Evolutionary conservation across 2,888 invertebrate species (phyloP), one percentile per base, ranked within the genome.

Genomic region (Pycnomerus fuliginosus): DNA sequence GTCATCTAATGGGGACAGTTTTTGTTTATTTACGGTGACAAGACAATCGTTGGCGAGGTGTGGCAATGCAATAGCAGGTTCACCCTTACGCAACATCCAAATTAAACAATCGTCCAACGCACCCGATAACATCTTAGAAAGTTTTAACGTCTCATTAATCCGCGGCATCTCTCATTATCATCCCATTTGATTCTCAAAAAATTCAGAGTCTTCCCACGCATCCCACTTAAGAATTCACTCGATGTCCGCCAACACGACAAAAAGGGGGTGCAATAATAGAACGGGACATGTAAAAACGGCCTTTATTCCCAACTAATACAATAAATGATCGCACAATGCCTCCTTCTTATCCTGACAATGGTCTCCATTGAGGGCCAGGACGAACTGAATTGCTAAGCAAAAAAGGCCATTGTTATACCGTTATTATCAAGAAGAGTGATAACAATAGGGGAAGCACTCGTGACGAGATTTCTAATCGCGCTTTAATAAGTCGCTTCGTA

Each of bases 241-340:
- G 13, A 36, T 52, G 56, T 52, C 52, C 50, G 30, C n/a, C n/a
- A n/a, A n/a, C n/a, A n/a, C n/a, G 33, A 46, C 39, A 45, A 44
- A 45, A 46, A 41, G 42, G 39, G 56, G 56, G 56, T 42, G 58
- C 53, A 51, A 56, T 51, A 56, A 56, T 55, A 48, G 53, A 44
- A 38, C 37, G 37, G 55, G 54, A 61, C 60, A 63, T 62, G 63
- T 64, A 65, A 67, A 65, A 66, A 68, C 60, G 58, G 53, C 55
- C 61, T 65, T 65, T 65, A 64, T 67, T 37, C 38, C 61, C 58
- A 42, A 50, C 59, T 67, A 67, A 68, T 61, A 68, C 66, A 68
- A 68, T 68, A 65, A 68, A 64, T 54, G 59, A 45, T 49, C 47
- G 53, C 63, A 65, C 65, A 67, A 67, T 65, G 62, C 46, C 53